phyloP scores from a whole-genome alignment of 2,888 invertebrate species.

The Physocephala rufipes region DNA sequence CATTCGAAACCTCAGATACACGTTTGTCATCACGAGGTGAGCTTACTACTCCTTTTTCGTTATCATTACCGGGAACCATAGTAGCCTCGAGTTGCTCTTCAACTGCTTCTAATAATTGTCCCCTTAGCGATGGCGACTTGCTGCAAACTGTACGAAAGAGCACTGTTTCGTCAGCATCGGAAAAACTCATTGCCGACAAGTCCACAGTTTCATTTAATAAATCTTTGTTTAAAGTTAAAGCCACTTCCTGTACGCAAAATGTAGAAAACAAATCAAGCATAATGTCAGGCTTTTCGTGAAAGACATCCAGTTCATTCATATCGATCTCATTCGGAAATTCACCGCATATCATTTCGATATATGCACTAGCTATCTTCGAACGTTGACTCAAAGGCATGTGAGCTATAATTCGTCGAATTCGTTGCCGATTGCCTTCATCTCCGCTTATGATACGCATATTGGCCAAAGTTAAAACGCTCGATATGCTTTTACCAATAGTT shows the following conservation, averaged over 20 bases:
- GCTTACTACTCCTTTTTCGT: constrained; percentile 36
- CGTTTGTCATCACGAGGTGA: constrained; percentile 41
- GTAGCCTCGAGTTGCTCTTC: constrained; percentile 52
- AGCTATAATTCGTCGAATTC: constrained; percentile 58
- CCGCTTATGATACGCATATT: constrained; percentile 67
- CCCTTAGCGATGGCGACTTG: constrained; percentile 50
- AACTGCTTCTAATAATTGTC: constrained; percentile 52
- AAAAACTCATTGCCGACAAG: constrained; percentile 53
- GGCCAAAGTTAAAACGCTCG: constrained; percentile 64
- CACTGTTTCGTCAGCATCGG: constrained; percentile 63
- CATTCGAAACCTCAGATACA: too few species aligned
- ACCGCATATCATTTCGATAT: constrained; percentile 56
- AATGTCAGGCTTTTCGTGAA: constrained; percentile 57
- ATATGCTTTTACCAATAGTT: constrained; percentile 59
- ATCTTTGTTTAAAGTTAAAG: constrained; percentile 60
- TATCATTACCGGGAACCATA: constrained; percentile 20
- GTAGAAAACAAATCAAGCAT: constrained; percentile 56
- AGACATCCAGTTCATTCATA: constrained; percentile 50
- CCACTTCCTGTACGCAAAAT: constrained; percentile 59
- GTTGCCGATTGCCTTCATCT: constrained; percentile 68
- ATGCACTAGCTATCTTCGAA: constrained; percentile 51
- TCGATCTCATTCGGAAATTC: constrained; percentile 55
- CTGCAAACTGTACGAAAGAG: constrained; percentile 61
- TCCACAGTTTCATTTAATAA: constrained; percentile 57
- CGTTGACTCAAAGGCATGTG: constrained; percentile 55